A percentile compares a stretch with the other conserved stretches of the same genome.
Conservation (phyloP, 2,888 invertebrate species). For the Thymelicus sylvestris region DNA sequence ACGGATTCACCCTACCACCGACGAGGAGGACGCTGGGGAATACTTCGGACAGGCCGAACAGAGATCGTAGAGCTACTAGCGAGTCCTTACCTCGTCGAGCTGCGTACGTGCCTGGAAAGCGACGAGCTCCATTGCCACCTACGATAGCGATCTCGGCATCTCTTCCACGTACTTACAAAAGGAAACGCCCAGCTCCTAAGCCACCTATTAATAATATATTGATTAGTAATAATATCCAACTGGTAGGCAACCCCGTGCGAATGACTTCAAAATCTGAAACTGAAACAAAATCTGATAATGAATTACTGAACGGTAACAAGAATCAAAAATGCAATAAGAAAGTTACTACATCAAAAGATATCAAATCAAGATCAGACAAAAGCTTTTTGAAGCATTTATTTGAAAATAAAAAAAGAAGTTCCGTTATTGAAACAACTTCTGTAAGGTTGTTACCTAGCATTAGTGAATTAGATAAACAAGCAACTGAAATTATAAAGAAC, state of each 20-base stretch:
- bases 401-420: constrained; percentile 72
- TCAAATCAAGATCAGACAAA: constrained; percentile 76
- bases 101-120: constrained; percentile 90
- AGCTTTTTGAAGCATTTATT: constrained; percentile 82
- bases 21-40: constrained; percentile 50
- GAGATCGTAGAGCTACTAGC: constrained; percentile 85
- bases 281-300: constrained; percentile 34
- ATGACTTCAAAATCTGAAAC: constrained; percentile 53
- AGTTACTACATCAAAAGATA: constrained; percentile 55
- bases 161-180: constrained; percentile 58
- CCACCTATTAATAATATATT: constrained; percentile 67
- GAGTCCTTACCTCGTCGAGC: constrained; percentile 86
- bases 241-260: constrained; percentile 41
- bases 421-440: constrained; percentile 63
- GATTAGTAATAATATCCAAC: constrained; percentile 50
- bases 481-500: constrained; percentile 88
- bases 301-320: constrained; percentile 42
- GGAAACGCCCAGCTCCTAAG: constrained; percentile 84
- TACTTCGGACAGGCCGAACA: constrained; percentile 51
- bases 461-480: constrained; percentile 92
- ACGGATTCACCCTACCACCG: constrained; percentile 70
- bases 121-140: constrained; percentile 90
- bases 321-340: constrained; percentile 62
- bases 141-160: constrained; percentile 65
- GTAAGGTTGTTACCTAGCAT: constrained; percentile 89